Evolutionary conservation across 2,888 invertebrate species (phyloP).

Genomic region (Paralinhomoeus sp.): DNA sequence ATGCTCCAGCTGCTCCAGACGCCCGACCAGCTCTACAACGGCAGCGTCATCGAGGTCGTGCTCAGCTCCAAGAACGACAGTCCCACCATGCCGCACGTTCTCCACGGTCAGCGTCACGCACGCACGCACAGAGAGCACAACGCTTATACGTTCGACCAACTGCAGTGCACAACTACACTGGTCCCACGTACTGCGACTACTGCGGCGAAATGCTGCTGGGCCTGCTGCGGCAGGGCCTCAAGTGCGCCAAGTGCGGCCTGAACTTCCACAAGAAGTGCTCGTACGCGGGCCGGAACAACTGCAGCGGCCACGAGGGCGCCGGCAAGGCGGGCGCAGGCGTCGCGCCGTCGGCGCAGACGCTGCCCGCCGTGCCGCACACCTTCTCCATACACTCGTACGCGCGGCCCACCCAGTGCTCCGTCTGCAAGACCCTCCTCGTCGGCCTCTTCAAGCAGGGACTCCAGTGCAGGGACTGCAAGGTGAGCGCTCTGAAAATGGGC

Average conservation of each 20-base stretch:
- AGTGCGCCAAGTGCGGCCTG: slow-evolving; percentile 19
- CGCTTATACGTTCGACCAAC: too few species aligned
- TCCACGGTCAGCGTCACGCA: too few species aligned
- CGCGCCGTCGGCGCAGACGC: background rate
- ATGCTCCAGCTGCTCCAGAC: slow-evolving; percentile 14
- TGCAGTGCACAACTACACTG: slow-evolving; percentile 10
- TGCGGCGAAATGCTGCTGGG: slow-evolving; percentile 25
- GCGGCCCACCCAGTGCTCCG: slow-evolving; percentile 23
- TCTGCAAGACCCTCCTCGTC: slow-evolving; percentile 22
- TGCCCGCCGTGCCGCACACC: slow-evolving; percentile 18
- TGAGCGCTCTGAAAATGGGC: slow-evolving; percentile 4
- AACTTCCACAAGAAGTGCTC: slow-evolving; percentile 23
- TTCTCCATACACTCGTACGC: slow-evolving; percentile 22
- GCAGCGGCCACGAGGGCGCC: slow-evolving; percentile 9
- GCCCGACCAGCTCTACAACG: slow-evolving; percentile 11
- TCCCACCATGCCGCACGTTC: slow-evolving; percentile 15
- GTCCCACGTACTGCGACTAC: slow-evolving; percentile 25
- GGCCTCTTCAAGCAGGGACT: slow-evolving; percentile 25
- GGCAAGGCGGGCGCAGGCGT: slow-evolving; percentile 1
- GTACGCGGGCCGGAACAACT: slow-evolving; percentile 20
- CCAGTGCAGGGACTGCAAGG: slow-evolving; percentile 23
- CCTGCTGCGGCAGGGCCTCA: slow-evolving; percentile 20
- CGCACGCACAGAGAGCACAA: too few species aligned
- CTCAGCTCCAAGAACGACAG: slow-evolving; percentile 12
- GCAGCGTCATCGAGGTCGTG: slow-evolving; percentile 19